Evolutionary conservation across 1,140 invertebrate genomes (phyloP).

Genomic region (Branchinecta lynchi): DNA sequence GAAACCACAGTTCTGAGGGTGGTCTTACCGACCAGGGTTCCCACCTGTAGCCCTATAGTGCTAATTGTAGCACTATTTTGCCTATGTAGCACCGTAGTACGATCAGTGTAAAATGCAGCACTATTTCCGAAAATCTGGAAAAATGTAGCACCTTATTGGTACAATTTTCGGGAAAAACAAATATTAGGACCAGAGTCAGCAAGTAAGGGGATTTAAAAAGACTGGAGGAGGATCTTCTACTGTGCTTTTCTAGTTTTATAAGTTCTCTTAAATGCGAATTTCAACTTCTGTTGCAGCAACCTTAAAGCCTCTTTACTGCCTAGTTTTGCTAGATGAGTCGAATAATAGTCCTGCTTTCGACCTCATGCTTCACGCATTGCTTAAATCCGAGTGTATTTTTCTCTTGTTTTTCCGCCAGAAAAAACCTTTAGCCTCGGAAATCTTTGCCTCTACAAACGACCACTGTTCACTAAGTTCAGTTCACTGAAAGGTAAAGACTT

Average conservation of each 20-base stretch:
- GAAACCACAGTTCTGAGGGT: too few species aligned
- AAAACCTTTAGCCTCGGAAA: slow-evolving; percentile 9
- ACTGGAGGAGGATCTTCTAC: too few species aligned
- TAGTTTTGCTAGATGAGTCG: slow-evolving; percentile 9
- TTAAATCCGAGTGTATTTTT: slow-evolving; percentile 7
- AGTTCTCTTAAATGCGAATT: too few species aligned
- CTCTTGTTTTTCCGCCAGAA: slow-evolving; percentile 9
- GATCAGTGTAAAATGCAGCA: slow-evolving; percentile 9
- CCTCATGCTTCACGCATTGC: slow-evolving; percentile 4
- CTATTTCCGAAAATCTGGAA: background rate
- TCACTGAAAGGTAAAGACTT: slow-evolving; percentile 9
- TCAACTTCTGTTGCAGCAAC: too few species aligned
- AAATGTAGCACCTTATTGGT: slow-evolving; percentile 1
- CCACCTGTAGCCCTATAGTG: background rate
- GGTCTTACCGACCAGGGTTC: background rate
- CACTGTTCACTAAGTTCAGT: background rate
- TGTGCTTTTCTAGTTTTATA: too few species aligned
- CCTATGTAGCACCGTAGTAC: background rate
- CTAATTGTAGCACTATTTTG: slow-evolving; percentile 9
- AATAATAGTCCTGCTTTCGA: slow-evolving; percentile 9
- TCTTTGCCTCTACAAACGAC: slow-evolving; percentile 2
- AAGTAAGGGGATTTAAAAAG: too few species aligned
- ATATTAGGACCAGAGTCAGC: too few species aligned
- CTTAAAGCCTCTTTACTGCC: slow-evolving; percentile 9
- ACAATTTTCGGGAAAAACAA: too few species aligned